Conservation (phyloP, 2,113 vertebrate genomes). For the Plestiodon gilberti region DNA sequence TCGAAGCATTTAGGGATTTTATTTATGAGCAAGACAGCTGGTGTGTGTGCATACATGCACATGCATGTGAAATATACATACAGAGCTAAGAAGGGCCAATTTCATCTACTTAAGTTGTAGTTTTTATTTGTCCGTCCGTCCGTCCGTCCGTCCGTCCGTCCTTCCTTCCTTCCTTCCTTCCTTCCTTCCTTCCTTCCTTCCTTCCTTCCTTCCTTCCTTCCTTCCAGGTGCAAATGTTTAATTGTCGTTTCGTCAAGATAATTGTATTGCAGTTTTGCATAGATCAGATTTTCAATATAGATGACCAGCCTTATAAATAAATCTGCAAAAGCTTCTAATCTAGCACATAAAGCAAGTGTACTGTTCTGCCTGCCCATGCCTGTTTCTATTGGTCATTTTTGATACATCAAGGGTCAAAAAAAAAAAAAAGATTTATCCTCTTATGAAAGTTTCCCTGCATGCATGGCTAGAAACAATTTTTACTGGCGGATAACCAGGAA, state of each 20-base stretch:
- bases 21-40: not conserved
- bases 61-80: rapidly evolving
- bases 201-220: no score
- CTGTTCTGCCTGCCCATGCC: not conserved
- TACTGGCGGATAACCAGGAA: not conserved
- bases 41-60: not conserved
- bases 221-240: not conserved
- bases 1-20: not conserved
- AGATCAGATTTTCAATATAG: not conserved
- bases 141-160: no score
- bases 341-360: not conserved
- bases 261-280: not conserved
- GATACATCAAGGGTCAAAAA: not conserved
- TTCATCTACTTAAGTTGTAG: not conserved
- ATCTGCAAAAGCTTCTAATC: not conserved
- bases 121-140: not conserved
- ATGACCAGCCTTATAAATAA: not conserved
- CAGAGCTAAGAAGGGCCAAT: not conserved
- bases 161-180: no score
- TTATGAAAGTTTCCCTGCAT: not conserved
- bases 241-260: not conserved
- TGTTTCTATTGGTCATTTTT: not conserved
- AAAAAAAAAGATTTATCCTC: not conserved
- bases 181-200: no score
- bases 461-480: not conserved